Evolutionary conservation across 1,140 invertebrate species (phyloP), one percentile per base, ranked within the genome.

Genomic region (Agraylea sexmaculata): DNA sequence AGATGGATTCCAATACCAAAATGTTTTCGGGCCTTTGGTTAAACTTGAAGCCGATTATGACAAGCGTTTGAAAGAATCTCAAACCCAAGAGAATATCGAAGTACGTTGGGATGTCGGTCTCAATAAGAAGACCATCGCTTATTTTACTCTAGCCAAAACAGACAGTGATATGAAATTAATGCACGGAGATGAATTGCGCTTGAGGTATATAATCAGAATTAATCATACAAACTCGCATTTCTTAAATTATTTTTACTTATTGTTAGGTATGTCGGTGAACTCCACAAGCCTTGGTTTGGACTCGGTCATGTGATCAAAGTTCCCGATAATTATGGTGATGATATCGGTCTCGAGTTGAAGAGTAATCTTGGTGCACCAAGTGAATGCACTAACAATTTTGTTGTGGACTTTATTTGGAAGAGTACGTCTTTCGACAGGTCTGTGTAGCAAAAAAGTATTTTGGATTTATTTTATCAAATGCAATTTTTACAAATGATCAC

Each of bases 381-480:
- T 1, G 90, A 94, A 44, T 92, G 87, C 57, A 87, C 82, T 15
- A 86, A 86, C 32, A 95, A 95, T 60, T 99, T 97, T 68, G 88
- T 93, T 0, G 89, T 99, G 8, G 95, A 99, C 65, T 99, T 98
- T 66, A 96, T 99, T 15, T 99, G 95, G 96, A 99, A 99, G 59
- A 93, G 92, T 39, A 99, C 94, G 1, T 93, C 89, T 28, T 99
- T 99, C 64, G 93, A 99, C 62, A 79, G 90, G 87, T 89, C 59
- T 46, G 7, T 25, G 23, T 30, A 19, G 12, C 3, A 17, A n/a
- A 16, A 6, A 19, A 20, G 19, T 19, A 31, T 27, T 27, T 27
- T 27, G 7, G 7, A 5, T 4, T 37, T 20, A 12, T 37, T 35
- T 20, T 32, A 7, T 32, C 16, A 32, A 12, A 6, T 32, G 6